Percentiles rank a stretch among this genome's conserved stretches.
These are phyloP conservation scores for Nothoprocta perdicaria DNA, from an alignment of 2,113 vertebrate genomes.

Conservation along the genomic window DNA sequence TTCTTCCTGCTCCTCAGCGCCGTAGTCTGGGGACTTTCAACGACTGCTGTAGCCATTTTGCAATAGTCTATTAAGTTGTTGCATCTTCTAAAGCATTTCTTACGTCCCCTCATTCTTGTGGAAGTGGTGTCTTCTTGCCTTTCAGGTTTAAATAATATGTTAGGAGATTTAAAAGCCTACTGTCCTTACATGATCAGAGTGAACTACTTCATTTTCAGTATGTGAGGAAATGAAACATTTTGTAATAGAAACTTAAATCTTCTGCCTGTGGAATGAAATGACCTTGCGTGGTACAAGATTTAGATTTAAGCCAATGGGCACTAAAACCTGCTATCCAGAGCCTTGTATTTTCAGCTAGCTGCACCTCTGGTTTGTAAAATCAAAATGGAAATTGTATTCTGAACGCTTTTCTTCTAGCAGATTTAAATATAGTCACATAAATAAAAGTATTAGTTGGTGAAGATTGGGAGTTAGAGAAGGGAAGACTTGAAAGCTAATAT, in stretches of 20 bases:
- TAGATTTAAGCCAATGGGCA: conserved; percentile 48
- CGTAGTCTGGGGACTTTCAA: background rate
- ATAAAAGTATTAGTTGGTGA: conserved; percentile 15
- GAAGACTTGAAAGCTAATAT: background rate
- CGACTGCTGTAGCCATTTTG: background rate
- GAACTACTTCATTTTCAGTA: conserved; percentile 53
- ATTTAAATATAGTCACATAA: conserved; percentile 18
- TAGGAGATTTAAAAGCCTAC: conserved; percentile 45
- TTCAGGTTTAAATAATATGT: conserved; percentile 48
- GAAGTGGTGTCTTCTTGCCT: background rate
- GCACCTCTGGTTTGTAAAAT: conserved; percentile 19
- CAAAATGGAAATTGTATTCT: conserved; percentile 26
- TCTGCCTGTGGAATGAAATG: conserved; percentile 43
- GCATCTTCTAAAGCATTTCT: conserved; percentile 27
- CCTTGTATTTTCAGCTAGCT: conserved; percentile 21
- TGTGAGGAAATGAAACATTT: conserved; percentile 49
- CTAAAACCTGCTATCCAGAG: conserved; percentile 18
- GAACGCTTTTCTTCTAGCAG: background rate
- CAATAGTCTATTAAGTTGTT: conserved; percentile 35
- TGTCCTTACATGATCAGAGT: conserved; percentile 31
- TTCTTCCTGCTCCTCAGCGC: background rate
- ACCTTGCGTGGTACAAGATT: conserved; percentile 49
- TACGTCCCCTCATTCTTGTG: background rate
- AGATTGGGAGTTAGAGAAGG: background rate
- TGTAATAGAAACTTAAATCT: conserved; percentile 59